Conservation (phyloP, 2,113 vertebrate genomes). For the Pheucticus melanocephalus region DNA sequence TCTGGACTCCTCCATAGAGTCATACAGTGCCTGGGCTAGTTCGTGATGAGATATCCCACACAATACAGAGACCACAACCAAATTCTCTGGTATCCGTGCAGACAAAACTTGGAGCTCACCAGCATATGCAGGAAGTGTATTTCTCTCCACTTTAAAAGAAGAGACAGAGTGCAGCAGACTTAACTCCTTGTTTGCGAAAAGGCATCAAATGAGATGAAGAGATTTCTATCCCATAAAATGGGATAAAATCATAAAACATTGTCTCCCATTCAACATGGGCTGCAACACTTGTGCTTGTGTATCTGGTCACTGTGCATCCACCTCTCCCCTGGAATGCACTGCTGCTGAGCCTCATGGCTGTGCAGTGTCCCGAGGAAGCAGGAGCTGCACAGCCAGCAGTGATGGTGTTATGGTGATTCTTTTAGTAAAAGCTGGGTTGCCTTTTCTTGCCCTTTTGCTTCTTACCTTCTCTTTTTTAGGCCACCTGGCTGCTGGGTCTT, state of each 20-base stretch:
- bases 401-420: not conserved
- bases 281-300: not conserved
- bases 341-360: accelerated
- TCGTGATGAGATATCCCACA: not conserved
- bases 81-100: not conserved
- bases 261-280: not conserved
- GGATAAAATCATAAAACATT: not conserved
- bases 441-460: not conserved
- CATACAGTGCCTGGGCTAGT: not conserved
- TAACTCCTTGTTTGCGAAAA: not conserved
- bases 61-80: not conserved
- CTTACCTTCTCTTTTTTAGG: slow-evolving; percentile 77
- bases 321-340: not conserved
- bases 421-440: not conserved
- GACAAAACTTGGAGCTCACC: not conserved
- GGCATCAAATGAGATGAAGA: not conserved
- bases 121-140: not conserved
- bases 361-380: not conserved
- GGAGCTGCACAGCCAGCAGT: not conserved
- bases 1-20: not conserved
- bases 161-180: not conserved
- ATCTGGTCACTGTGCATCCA: not conserved
- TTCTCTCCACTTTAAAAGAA: not conserved
- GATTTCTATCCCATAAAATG: not conserved
- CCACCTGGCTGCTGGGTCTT: not conserved